A percentile compares a stretch with the other conserved stretches of the same genome.
Evolutionary conservation across 2,113 vertebrate species (phyloP).

Genomic region (Apodemus speciosus): DNA sequence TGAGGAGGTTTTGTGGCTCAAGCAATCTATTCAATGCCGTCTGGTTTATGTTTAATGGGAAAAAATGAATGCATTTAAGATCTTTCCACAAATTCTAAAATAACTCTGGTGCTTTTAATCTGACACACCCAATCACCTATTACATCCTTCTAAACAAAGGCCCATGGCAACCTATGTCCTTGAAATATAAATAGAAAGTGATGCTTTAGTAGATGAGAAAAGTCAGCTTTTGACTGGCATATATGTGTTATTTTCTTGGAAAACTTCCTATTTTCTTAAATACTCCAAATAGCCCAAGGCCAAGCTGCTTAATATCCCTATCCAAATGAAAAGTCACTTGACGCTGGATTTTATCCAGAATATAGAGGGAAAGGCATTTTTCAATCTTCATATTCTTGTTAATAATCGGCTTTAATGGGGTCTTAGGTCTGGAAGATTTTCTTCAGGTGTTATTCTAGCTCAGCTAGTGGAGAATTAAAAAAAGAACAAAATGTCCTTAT

Average conservation of each 20-base stretch:
- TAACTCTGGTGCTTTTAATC: not conserved
- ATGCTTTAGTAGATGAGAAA: not conserved
- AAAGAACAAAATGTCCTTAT: slow-evolving; percentile 21
- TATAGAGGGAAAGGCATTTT: not conserved
- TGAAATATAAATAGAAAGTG: not conserved
- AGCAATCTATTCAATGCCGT: not conserved
- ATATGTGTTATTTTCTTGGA: not conserved
- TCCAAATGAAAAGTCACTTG: not conserved
- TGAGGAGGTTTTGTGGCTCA: not conserved
- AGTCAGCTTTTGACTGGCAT: not conserved
- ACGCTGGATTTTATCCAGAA: not conserved
- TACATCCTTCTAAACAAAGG: not conserved
- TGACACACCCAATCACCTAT: not conserved
- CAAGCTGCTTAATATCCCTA: not conserved
- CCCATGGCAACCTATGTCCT: not conserved
- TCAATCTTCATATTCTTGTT: not conserved
- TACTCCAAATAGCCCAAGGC: not conserved
- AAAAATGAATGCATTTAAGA: not conserved
- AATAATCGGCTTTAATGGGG: not conserved
- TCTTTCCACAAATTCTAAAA: slow-evolving; percentile 5
- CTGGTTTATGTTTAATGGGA: not conserved
- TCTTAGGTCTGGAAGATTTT: not conserved
- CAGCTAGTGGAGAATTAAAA: slow-evolving; percentile 11
- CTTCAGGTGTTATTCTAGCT: slow-evolving; percentile 14
- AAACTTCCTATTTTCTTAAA: not conserved